phyloP scores from a whole-genome alignment of 2,888 invertebrate species.

The Lepas anatifera region DNA sequence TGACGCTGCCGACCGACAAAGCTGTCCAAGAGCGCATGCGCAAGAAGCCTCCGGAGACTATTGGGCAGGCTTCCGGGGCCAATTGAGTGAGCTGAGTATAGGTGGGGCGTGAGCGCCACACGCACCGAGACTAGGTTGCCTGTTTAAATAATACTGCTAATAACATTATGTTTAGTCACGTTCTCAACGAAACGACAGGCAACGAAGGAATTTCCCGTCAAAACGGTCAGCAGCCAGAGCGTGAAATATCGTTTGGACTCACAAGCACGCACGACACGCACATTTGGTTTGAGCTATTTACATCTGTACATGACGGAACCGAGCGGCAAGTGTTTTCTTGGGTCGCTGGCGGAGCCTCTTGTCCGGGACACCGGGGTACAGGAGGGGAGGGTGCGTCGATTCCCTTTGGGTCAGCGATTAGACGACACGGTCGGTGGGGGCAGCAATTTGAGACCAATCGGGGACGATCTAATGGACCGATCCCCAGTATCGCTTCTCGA shows the following conservation, averaged over 20 bases:
- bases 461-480: too few relatives aligned
- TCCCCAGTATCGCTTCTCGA: too few relatives aligned
- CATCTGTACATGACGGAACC: constrained; percentile 1
- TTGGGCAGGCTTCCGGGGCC: too few relatives aligned
- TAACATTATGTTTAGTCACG: neutral
- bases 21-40: neutral
- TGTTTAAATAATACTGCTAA: constrained; percentile 12
- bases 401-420: too few relatives aligned
- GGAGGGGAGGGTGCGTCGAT: too few relatives aligned
- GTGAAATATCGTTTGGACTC: neutral
- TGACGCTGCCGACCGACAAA: too few relatives aligned
- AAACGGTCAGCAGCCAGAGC: neutral
- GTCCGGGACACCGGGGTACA: too few relatives aligned
- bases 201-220: neutral
- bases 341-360: neutral
- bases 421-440: too few relatives aligned
- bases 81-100: neutral
- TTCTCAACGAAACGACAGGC: neutral
- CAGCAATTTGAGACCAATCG: too few relatives aligned
- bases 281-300: constrained; percentile 12
- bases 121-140: constrained; percentile 2
- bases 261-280: neutral
- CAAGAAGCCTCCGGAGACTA: neutral
- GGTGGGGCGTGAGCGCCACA: neutral
- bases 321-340: neutral